These are phyloP conservation scores for Phengaris arion DNA, from an alignment of 2,888 invertebrate species.

Conservation along the genomic window DNA sequence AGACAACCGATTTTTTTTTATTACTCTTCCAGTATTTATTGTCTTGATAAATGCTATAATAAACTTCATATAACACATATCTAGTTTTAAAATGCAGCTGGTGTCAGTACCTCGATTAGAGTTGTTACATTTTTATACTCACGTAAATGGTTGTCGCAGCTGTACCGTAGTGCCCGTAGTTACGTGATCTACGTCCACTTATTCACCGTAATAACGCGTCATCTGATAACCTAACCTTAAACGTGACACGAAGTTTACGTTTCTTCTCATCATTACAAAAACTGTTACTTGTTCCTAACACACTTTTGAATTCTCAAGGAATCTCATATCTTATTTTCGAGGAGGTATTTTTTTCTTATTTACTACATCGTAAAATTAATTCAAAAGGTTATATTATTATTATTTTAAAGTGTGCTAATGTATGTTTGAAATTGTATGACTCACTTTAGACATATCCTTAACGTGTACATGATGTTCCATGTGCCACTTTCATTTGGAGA, in stretches of 20 bases:
- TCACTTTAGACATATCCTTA: background rate
- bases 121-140: background rate
- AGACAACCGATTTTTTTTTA: too few species aligned
- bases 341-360: background rate
- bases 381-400: background rate
- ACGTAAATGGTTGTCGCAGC: slow-evolving; percentile 10
- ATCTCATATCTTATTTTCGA: background rate
- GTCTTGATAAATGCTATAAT: background rate
- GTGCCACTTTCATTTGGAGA: slow-evolving; percentile 3
- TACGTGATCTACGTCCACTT: background rate
- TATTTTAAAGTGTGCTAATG: background rate
- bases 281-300: background rate
- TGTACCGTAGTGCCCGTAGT: slow-evolving; percentile 5
- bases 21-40: background rate
- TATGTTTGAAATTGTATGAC: background rate
- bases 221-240: slow-evolving; percentile 20
- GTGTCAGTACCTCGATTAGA: background rate
- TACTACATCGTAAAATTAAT: background rate
- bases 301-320: background rate
- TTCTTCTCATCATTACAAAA: slow-evolving; percentile 22
- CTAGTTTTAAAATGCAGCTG: slow-evolving; percentile 1
- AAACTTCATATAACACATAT: background rate
- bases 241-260: background rate
- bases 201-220: slow-evolving; percentile 4
- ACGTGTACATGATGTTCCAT: background rate